Evolutionary conservation across 2,797 vertebrate species (phyloP), one percentile per base, ranked within the genome.

Genomic region (Harpagifer antarcticus): DNA sequence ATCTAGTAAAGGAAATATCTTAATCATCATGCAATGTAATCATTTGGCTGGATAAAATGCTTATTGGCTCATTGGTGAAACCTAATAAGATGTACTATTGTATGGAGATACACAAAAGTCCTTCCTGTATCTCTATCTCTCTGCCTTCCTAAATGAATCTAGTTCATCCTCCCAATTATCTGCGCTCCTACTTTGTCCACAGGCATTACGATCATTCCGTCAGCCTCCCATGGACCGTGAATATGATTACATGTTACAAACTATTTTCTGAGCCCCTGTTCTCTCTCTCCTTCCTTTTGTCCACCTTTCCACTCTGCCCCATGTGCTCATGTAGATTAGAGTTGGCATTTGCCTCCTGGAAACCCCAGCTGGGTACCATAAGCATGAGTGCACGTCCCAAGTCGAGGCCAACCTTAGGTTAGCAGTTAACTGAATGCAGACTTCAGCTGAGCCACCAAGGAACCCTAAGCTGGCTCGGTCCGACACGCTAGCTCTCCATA

Each of bases 281-380:
- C 68, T 72, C 33, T 56, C 50, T 59, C 27, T 57, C 45, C 69
- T 57, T 62, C 49, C 77, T 78, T 91, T 91, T 89, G 84, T 92
- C 69, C 79, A 86, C 82, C 75, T 76, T 75, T 81, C 62, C 74
- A 70, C 72, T 78, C 64, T 73, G 72, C 85, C 68, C 84, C 85
- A 61, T 89, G 86, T 90, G 91, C 76, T 87, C 53, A 53, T 53
- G 78, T 64, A 91, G 90, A 92, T 91, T 89, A 91, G 73, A 71
- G 47, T 40, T 68, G 77, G 79, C 79, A 74, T 91, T 90, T 88
- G 80, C 79, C 72, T 83, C 50, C 68, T 68, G 53, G 53, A 70
- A 68, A 59, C 60, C 84, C 73, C 79, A 66, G 47, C 71, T 86
- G 88, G 79, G 72, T 68, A 64, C 69, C 69, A 71, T 56, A 68